Base-by-base conservation (phyloP, 92 coral and sea anemone genomes). In the Siderastrea siderea region DNA sequence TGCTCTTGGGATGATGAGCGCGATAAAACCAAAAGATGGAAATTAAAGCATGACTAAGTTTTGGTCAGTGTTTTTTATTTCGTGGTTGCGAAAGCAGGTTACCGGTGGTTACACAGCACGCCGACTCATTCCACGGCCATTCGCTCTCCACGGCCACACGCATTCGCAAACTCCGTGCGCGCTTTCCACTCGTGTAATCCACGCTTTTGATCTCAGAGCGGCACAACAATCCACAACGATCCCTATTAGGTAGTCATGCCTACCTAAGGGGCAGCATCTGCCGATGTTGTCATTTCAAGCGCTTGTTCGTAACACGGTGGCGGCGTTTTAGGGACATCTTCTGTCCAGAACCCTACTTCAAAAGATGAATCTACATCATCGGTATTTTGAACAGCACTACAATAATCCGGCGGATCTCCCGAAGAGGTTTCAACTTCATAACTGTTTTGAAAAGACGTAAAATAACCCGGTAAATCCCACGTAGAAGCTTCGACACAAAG, bases 241-340 rank as follows among this genome's bases (percentile, higher is more conserved):
- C 38, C 38, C 38, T 26, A 26, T 26, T 26, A 26, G 38, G 38
- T 26, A 26, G 61, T 55, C 12, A 11, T 7, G 8, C 12, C 12
- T 14, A 55, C 10, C 12, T 5, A 55, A 55, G 38, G 38, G 46
- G 52, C n/a, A 74, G 78, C 1, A 8, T 12, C 38, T 4, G n/a
- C 71, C 6, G 48, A 46, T 17, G 62, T 7, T 60, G 75, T 60
- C 94, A 94, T 86, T 68, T 62, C 90, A 57, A 94, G 74, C 48
- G 97, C 97, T 83, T 90, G 86, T 65, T 79, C 90, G 67, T 92
- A 94, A 54, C 92, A 83, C 1, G 98, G 98, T 49, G 98, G 98
- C 7, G 94, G 95, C 0, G 89, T 78, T 70, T 13, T 16, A 7
- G 66, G 13, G 45, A 49, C 50, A 44, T 68, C 45, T 70, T 80